phyloP scores from a whole-genome alignment of 2,797 vertebrate species.

The Enteromius mattozi region DNA sequence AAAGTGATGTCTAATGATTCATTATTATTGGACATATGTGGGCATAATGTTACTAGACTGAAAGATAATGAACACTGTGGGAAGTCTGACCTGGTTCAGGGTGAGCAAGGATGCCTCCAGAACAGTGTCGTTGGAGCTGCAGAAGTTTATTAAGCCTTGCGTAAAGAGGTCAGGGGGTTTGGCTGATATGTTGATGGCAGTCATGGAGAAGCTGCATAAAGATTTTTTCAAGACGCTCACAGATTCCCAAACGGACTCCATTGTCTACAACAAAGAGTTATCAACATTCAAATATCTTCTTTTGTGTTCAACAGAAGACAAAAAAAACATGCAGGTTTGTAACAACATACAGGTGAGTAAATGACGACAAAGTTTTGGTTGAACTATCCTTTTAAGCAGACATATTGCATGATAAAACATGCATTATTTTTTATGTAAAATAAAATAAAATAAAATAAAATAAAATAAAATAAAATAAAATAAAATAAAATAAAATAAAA shows the following conservation, averaged over 20 bases:
- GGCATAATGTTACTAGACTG: neutral
- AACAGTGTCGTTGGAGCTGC: constrained; percentile 70
- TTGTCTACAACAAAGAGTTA: constrained; percentile 59
- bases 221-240: constrained; percentile 67
- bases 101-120: constrained; percentile 72
- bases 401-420: neutral
- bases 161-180: constrained; percentile 14
- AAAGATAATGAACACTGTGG: neutral
- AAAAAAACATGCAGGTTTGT: neutral
- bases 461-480: too few species aligned
- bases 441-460: too few species aligned
- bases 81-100: constrained; percentile 66
- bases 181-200: constrained; percentile 62
- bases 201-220: constrained; percentile 67
- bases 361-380: neutral
- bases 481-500: too few species aligned
- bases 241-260: constrained; percentile 66
- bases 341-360: neutral
- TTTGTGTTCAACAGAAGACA: neutral
- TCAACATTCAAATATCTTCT: neutral
- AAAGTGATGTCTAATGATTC: neutral
- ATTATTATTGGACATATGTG: neutral
- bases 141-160: constrained; percentile 68
- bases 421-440: neutral
- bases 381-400: neutral